phyloP scores from a whole-genome alignment of 2,888 invertebrate genomes.

The Zele albiditarsus region DNA sequence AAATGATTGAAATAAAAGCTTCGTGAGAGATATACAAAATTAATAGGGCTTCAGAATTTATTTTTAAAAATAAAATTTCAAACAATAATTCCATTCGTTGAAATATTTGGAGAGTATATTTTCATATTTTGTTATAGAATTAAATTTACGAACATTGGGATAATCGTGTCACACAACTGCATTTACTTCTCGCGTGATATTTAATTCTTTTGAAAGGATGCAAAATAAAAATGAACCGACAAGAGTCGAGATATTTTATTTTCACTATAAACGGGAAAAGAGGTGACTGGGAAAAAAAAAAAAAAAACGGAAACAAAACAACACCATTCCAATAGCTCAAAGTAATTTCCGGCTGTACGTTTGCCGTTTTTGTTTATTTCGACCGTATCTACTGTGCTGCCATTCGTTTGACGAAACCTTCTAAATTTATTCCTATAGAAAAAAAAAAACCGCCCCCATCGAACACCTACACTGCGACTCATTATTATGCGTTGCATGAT shows the following conservation, averaged over 20 bases:
- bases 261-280: neutral
- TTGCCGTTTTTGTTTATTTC: neutral
- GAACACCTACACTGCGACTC: conserved; percentile 29
- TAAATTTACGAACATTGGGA: neutral
- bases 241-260: neutral
- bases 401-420: conserved; percentile 1
- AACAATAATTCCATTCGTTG: neutral
- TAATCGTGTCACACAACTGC: neutral
- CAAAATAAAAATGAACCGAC: too few species aligned
- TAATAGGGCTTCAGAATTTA: neutral
- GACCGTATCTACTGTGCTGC: neutral
- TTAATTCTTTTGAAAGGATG: too few species aligned
- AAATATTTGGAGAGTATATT: neutral
- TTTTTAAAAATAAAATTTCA: neutral
- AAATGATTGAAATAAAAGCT: neutral
- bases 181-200: neutral
- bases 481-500: conserved; percentile 55
- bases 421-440: neutral
- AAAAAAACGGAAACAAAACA: neutral
- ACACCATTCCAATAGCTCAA: neutral
- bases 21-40: neutral
- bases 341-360: conserved; percentile 4
- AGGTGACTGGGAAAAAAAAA: neutral
- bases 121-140: neutral
- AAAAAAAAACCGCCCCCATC: neutral